These are phyloP conservation scores for Rhopilema esculentum DNA, from an alignment of 30 jellyfish, hydroid and myxozoan species.

Conservation along the genomic window DNA sequence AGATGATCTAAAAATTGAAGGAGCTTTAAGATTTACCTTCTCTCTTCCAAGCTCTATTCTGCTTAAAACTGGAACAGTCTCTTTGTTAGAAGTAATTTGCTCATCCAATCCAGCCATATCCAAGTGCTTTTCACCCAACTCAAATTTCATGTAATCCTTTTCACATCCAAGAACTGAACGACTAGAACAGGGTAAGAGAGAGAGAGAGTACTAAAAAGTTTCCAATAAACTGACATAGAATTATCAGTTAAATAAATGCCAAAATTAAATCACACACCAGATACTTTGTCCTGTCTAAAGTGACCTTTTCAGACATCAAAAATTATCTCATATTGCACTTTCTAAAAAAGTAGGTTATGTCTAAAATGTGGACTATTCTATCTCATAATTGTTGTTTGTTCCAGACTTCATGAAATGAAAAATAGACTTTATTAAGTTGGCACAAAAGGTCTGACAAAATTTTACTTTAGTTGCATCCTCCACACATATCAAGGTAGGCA, in stretches of 20 bases:
- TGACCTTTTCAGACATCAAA: neutral
- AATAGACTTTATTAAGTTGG: neutral
- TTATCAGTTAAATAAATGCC: too few species aligned
- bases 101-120: neutral
- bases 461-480: neutral
- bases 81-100: conserved; percentile 5
- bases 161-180: conserved; percentile 61
- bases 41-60: neutral
- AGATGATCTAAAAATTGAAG: too few species aligned
- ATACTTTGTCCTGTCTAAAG: neutral
- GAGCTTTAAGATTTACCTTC: conserved; percentile 19
- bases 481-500: too few species aligned
- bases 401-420: too few species aligned
- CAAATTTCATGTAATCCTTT: neutral
- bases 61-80: neutral
- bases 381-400: too few species aligned
- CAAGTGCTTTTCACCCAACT: neutral
- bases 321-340: too few species aligned
- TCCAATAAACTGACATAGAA: too few species aligned
- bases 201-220: too few species aligned
- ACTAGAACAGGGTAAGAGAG: neutral
- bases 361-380: too few species aligned
- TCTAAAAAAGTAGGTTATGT: too few species aligned
- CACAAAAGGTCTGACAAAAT: neutral
- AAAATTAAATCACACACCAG: neutral